These are phyloP conservation scores for Valencia hispanica DNA, from an alignment of 2,797 vertebrate species.

Conservation along the genomic window DNA sequence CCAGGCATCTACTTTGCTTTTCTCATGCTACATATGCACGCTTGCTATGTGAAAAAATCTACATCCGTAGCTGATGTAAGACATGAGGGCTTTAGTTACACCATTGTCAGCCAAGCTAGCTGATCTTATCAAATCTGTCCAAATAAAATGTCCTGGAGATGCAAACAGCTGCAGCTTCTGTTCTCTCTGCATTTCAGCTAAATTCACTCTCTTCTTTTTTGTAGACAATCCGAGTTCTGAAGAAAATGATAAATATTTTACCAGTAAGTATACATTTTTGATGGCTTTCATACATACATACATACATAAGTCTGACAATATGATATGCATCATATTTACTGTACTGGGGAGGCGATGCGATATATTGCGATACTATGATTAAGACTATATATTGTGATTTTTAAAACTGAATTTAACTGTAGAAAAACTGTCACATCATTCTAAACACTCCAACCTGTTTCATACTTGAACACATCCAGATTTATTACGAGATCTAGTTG, in stretches of 20 bases:
- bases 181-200: background rate
- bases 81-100: slow-evolving; percentile 38
- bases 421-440: too few relatives aligned
- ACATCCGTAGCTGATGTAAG: slow-evolving; percentile 46
- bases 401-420: too few relatives aligned
- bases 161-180: background rate
- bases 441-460: too few relatives aligned
- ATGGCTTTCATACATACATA: too few relatives aligned
- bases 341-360: too few relatives aligned
- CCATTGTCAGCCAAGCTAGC: slow-evolving; percentile 27
- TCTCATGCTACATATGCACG: slow-evolving; percentile 24
- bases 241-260: slow-evolving; percentile 82
- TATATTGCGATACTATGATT: too few relatives aligned
- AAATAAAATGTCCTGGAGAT: background rate
- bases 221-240: slow-evolving; percentile 91
- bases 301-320: too few relatives aligned
- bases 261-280: slow-evolving; percentile 82
- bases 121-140: slow-evolving; percentile 10
- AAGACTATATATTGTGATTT: too few relatives aligned
- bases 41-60: slow-evolving; percentile 51
- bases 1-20: slow-evolving; percentile 45
- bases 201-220: slow-evolving; percentile 21
- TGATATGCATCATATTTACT: too few relatives aligned
- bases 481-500: too few relatives aligned
- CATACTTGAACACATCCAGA: too few relatives aligned